Base-by-base conservation (phyloP, 2,888 invertebrate species). In the Apamea crenata region DNA sequence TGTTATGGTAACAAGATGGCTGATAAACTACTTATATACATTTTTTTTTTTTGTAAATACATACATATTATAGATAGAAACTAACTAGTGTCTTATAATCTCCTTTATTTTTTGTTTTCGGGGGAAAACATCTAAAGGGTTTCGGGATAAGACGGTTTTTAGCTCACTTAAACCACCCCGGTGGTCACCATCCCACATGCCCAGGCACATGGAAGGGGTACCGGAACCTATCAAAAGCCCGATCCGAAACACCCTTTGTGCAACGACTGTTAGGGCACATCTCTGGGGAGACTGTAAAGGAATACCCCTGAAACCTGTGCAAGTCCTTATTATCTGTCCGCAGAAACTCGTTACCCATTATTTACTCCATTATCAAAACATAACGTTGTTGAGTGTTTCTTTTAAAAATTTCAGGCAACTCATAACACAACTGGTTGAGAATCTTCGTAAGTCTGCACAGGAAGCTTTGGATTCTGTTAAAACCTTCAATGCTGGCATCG, bases 401-500 rank as follows among this genome's bases (percentile, higher is more conserved):
- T 65, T 25, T 65, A 1, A 21, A 74, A 68, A 72, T 85, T 90
- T 29, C 90, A 96, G 96, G 69, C 86, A 88, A 74, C 89, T 96
- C 10, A 93, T 96, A 21, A 91, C 93, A 86, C 89, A 95, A 47
- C 82, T 96, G 21, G 91, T 93, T 29, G 88, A 84, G 4, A 93
- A 94, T 50, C 89, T 96, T 6, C 91, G 87, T 10, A 89, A 91
- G 59, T 90, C 95, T 1, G 95, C 94, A 25, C 82, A 91, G 8
- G 93, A 96, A 18, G 95, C 95, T n/a, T 73, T 91, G 5, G 90
- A 92, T 50, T 92, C 95, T 16, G 91, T 96, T 6, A 80, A 68
- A 0, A 88, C 84, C 4, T 96, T 96, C 78, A 90, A 92, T n/a
- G 78, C 79, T 6, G 94, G 93, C 0, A 85, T 96, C 3, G 85